Evolutionary conservation across 2,888 invertebrate genomes (phyloP).

Genomic region (Chloroclystis v-ata): DNA sequence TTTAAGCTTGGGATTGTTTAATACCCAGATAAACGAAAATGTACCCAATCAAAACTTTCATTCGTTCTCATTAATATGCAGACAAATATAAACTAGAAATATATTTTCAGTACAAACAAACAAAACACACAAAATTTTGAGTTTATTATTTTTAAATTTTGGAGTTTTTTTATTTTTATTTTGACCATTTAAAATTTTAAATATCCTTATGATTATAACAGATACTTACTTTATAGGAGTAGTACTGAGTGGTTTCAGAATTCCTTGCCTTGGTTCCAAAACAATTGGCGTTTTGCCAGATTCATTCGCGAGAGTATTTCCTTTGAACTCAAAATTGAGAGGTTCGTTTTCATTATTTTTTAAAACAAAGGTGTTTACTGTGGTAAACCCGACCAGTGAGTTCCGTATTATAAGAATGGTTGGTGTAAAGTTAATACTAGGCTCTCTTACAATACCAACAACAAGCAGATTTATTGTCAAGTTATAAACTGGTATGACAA

Average conservation of each 20-base stretch:
- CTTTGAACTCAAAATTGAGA: conserved; percentile 72
- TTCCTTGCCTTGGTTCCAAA: conserved; percentile 72
- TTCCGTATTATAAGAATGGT: conserved; percentile 79
- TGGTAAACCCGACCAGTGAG: conserved; percentile 78
- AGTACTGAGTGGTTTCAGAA: conserved; percentile 64
- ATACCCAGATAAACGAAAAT: no score
- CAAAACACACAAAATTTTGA: no score
- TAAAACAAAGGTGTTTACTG: conserved; percentile 59
- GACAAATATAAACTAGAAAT: no score
- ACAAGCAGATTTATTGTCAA: conserved; percentile 78
- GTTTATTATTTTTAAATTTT: no score
- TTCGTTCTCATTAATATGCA: no score
- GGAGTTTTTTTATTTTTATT: no score
- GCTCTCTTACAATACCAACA: conserved; percentile 81
- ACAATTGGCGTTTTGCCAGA: conserved; percentile 70
- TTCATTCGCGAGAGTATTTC: conserved; percentile 75
- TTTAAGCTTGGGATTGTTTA: no score
- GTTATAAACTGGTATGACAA: conserved; percentile 77
- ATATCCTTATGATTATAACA: not conserved
- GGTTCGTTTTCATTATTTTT: conserved; percentile 75
- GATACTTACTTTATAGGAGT: conserved; percentile 70
- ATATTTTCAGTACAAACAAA: no score
- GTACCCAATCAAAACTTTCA: no score
- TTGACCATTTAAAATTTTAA: not conserved
- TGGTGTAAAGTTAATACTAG: conserved; percentile 78